These are phyloP conservation scores for Recurvirostra avosetta DNA, from an alignment of 2,113 vertebrate genomes.

Conservation along the genomic window DNA sequence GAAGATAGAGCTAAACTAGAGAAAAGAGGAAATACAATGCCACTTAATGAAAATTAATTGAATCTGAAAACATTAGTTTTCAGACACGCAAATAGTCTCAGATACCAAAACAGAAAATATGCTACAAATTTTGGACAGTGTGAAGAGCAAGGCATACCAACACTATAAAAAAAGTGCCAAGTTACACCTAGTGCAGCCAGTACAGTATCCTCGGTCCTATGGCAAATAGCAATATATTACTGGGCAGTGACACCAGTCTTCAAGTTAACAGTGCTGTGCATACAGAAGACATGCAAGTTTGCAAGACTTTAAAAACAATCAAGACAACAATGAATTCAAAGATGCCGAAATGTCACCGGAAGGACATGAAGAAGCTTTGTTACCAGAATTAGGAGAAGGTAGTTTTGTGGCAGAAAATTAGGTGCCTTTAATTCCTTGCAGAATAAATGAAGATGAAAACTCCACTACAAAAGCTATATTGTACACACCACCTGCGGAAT, in stretches of 20 bases:
- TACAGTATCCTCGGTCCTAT: background rate
- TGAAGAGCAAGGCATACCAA: background rate
- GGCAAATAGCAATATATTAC: background rate
- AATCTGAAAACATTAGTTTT: background rate
- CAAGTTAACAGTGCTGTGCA: background rate
- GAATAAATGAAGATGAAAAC: conserved; percentile 32
- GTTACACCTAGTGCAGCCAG: background rate
- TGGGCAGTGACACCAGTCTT: background rate
- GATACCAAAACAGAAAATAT: background rate
- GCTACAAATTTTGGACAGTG: background rate
- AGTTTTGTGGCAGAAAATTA: conserved; percentile 15
- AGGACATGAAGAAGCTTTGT: background rate
- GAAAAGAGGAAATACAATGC: background rate
- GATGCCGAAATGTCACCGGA: background rate
- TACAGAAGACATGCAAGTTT: background rate
- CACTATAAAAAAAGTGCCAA: background rate
- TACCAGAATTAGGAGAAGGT: background rate
- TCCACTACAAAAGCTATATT: background rate
- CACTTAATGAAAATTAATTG: background rate
- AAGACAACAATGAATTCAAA: background rate
- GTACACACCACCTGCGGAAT: background rate
- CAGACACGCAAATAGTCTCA: background rate
- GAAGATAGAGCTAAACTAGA: background rate
- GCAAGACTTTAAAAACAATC: background rate
- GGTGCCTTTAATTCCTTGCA: conserved; percentile 5